Percentiles rank a stretch among this genome's conserved stretches.
Evolutionary conservation across 2,113 vertebrate species (phyloP).

Genomic region (Zapornia atra): DNA sequence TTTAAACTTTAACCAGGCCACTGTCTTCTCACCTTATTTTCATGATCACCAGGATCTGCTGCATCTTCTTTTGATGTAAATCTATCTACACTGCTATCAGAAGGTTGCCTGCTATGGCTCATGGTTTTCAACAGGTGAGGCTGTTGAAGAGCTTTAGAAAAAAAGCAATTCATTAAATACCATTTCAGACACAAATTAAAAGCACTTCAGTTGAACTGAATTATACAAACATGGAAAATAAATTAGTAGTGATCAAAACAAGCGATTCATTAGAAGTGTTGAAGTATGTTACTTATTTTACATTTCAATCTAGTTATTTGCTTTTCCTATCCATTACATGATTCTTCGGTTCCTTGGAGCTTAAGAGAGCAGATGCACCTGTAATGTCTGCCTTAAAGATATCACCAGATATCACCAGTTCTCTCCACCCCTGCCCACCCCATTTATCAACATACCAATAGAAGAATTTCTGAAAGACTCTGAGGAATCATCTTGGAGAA

Average conservation of each 20-base stretch:
- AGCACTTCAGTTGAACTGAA: constrained; percentile 2
- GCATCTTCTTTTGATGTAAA: constrained; percentile 86
- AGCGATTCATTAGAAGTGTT: neutral
- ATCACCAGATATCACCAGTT: neutral
- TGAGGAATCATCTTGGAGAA: constrained; percentile 59
- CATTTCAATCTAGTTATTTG: neutral
- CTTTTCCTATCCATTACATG: neutral
- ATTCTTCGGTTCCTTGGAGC: neutral
- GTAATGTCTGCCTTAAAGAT: neutral
- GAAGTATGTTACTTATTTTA: neutral
- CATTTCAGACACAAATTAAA: constrained; percentile 17
- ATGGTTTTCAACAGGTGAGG: constrained; percentile 82
- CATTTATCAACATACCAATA: constrained; percentile 77
- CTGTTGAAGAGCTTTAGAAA: constrained; percentile 85
- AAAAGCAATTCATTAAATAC: neutral
- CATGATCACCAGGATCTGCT: constrained; percentile 81
- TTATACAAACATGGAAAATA: constrained; percentile 24
- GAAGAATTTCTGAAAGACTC: constrained; percentile 83
- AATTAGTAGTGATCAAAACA: constrained; percentile 29
- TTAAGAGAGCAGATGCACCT: neutral
- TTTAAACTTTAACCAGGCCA: neutral
- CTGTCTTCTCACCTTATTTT: constrained; percentile 83
- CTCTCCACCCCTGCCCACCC: neutral
- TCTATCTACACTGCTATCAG: constrained; percentile 88
- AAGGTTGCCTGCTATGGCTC: constrained; percentile 90